Evolutionary conservation across 2,113 vertebrate genomes (phyloP).

Genomic region (Clinocottus analis): DNA sequence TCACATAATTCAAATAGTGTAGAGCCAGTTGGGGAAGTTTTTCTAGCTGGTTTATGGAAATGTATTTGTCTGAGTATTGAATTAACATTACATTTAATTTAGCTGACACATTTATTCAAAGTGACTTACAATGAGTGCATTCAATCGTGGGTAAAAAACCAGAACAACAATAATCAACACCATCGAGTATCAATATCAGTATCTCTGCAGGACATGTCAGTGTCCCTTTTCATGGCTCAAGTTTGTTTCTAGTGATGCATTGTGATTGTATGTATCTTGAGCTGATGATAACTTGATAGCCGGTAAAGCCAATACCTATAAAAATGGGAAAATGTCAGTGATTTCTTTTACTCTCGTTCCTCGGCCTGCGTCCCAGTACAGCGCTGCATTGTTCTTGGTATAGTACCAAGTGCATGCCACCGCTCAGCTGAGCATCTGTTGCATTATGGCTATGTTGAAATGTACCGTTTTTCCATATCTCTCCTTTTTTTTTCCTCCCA

Average conservation of each 20-base stretch:
- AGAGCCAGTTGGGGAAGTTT: neutral
- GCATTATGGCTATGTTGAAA: slow-evolving; percentile 10
- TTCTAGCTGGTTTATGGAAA: neutral
- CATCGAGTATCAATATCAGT: neutral
- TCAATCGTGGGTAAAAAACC: too few species aligned
- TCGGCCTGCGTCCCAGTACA: slow-evolving; percentile 15
- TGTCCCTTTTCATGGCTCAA: neutral
- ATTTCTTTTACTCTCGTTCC: neutral
- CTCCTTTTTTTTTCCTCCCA: slow-evolving; percentile 51
- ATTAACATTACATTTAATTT: too few species aligned
- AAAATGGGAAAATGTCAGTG: neutral
- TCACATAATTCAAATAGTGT: neutral
- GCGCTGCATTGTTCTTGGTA: slow-evolving; percentile 33
- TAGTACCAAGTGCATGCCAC: neutral
- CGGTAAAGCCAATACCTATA: neutral
- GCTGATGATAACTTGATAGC: neutral
- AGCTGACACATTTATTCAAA: too few species aligned
- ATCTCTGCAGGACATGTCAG: neutral
- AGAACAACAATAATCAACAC: too few species aligned
- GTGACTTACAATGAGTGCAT: too few species aligned
- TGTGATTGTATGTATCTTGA: neutral
- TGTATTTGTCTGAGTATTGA: neutral
- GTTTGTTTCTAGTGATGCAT: neutral
- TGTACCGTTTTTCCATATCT: neutral
- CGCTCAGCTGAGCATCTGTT: neutral